Percentiles rank a stretch among this genome's conserved stretches.
phyloP scores from a whole-genome alignment of 2,113 vertebrate species.

The Anhinga rufa region DNA sequence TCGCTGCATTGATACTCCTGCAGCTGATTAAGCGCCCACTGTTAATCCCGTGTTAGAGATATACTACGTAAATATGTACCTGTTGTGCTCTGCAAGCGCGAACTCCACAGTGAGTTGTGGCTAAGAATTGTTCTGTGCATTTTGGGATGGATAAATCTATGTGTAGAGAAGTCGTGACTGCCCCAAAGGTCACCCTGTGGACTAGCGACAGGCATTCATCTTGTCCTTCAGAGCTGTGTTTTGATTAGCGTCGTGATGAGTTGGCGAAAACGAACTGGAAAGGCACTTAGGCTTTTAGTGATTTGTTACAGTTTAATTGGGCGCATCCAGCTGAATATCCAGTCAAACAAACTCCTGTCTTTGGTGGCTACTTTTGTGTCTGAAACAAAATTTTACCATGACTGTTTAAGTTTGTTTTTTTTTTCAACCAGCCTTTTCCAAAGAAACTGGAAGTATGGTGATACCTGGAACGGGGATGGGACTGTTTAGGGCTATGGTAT shows the following conservation, averaged over 20 bases:
- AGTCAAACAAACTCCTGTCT: not conserved
- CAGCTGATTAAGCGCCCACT: not conserved
- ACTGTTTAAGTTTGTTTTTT: not conserved
- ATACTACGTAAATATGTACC: not conserved
- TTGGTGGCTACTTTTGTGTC: not conserved
- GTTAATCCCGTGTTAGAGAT: not conserved
- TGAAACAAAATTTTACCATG: not conserved
- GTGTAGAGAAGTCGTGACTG: rapidly evolving
- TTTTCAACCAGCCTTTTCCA: not conserved
- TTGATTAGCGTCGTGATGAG: not conserved
- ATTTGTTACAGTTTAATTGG: not conserved
- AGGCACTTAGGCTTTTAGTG: not conserved
- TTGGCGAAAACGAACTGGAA: not conserved
- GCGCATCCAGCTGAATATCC: not conserved
- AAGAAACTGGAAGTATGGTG: not conserved
- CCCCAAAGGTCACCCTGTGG: not conserved
- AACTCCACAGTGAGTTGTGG: not conserved
- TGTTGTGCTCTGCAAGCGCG: not conserved
- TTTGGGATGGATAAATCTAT: not conserved
- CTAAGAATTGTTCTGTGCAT: not conserved
- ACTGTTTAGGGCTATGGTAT: not conserved
- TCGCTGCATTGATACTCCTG: not conserved
- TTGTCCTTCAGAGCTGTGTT: not conserved
- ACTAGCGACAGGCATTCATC: not conserved
- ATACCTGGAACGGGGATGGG: not conserved